phyloP scores from a whole-genome alignment of 2,113 vertebrate species.

The Otolemur garnettii region DNA sequence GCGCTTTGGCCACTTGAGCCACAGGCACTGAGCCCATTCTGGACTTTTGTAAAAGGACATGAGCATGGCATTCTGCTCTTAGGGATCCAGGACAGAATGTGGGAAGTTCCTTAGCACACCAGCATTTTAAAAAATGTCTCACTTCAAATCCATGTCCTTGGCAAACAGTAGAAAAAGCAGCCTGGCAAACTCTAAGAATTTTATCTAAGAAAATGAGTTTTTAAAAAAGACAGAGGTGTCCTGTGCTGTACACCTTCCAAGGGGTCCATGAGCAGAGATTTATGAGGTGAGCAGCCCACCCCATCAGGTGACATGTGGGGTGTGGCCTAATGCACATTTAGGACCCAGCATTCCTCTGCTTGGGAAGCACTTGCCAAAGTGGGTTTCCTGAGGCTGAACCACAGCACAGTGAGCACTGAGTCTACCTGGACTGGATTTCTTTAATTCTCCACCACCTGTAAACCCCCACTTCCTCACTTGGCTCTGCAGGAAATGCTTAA shows the following conservation, averaged over 20 bases:
- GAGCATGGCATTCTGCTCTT: neutral
- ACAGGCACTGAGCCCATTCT: neutral
- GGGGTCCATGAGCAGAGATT: neutral
- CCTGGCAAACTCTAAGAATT: neutral
- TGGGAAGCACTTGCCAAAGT: neutral
- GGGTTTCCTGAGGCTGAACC: neutral
- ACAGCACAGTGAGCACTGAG: neutral
- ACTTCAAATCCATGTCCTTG: neutral
- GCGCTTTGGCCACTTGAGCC: too few relatives aligned
- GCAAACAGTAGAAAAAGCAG: neutral
- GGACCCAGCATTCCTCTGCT: neutral
- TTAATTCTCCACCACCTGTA: neutral
- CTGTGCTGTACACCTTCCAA: too few relatives aligned
- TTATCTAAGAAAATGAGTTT: neutral
- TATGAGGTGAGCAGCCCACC: neutral
- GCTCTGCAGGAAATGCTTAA: neutral
- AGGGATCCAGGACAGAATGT: neutral
- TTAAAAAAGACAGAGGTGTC: neutral
- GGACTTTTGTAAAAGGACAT: neutral
- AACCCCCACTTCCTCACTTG: neutral
- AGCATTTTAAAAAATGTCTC: neutral
- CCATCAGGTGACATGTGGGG: rapidly evolving
- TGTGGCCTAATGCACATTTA: rapidly evolving
- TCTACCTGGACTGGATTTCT: neutral
- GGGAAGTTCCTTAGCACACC: neutral